Conservation (phyloP, 2,113 vertebrate genomes). For the Thomomys bottae region DNA sequence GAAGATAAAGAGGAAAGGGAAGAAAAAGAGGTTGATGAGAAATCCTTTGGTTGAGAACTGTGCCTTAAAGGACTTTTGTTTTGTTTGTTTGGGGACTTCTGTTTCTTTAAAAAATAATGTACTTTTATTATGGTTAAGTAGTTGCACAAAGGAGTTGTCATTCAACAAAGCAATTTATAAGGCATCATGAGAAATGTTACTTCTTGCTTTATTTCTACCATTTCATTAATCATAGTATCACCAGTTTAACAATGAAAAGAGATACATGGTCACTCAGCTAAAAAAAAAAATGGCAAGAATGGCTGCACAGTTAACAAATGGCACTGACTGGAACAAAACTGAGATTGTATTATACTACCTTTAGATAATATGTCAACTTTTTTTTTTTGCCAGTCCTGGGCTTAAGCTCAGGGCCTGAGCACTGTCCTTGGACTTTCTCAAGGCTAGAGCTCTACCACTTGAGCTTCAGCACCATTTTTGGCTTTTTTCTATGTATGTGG, state of each 20-base stretch:
- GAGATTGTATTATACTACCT: background rate
- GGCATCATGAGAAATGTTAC: too few species aligned
- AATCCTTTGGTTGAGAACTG: background rate
- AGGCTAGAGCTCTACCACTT: too few species aligned
- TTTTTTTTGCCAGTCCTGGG: too few species aligned
- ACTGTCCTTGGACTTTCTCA: too few species aligned
- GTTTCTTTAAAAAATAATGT: too few species aligned
- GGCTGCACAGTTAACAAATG: background rate
- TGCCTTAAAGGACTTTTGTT: background rate
- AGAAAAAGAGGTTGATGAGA: background rate
- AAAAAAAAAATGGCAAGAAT: background rate
- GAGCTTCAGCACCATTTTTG: too few species aligned
- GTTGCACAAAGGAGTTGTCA: too few species aligned
- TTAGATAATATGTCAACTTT: background rate
- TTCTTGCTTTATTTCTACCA: background rate
- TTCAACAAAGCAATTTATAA: too few species aligned
- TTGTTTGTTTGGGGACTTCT: too few species aligned
- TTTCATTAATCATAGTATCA: background rate
- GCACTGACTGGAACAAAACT: background rate
- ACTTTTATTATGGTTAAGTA: too few species aligned
- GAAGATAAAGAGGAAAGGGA: background rate
- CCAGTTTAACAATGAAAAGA: slow-evolving; percentile 5
- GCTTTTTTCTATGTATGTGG: too few species aligned
- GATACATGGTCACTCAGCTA: background rate
- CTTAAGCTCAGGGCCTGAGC: too few species aligned